Conservation (phyloP, 1,140 invertebrate species). For the Copidosoma floridanum region DNA sequence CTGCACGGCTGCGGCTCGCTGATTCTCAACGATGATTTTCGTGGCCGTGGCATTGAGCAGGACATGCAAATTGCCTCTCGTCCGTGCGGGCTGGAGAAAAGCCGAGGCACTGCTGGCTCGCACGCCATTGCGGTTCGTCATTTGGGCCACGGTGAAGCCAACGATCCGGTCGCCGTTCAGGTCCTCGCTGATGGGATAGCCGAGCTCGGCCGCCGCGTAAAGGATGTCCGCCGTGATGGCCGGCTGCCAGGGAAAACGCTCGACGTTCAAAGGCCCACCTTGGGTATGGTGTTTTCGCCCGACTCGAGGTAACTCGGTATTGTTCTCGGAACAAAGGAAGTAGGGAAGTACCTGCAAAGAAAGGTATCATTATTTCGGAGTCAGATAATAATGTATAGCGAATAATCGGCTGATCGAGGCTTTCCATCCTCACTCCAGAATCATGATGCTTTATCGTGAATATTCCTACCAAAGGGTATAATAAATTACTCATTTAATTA, state of each 20-base stretch:
- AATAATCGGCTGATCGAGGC: too few species aligned
- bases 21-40: conserved; percentile 61
- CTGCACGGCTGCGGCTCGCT: conserved; percentile 62
- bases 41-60: conserved; percentile 68
- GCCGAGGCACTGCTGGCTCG: conserved; percentile 68
- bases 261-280: conserved; percentile 51
- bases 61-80: conserved; percentile 71
- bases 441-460: too few species aligned
- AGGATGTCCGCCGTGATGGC: conserved; percentile 57
- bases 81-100: conserved; percentile 62
- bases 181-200: conserved; percentile 59
- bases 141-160: conserved; percentile 58
- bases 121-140: conserved; percentile 61
- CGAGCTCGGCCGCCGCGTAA: conserved; percentile 58
- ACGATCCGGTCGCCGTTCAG: conserved; percentile 56
- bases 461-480: too few species aligned
- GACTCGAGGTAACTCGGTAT: conserved; percentile 51
- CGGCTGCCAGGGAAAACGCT: conserved; percentile 56
- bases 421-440: too few species aligned
- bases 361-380: too few species aligned
- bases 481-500: too few species aligned
- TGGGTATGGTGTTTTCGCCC: conserved; percentile 44
- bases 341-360: conserved; percentile 61
- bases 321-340: conserved; percentile 59
- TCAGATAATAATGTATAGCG: too few species aligned